Evolutionary conservation across 2,797 vertebrate species (phyloP).

Genomic region (Oreochromis grahami): DNA sequence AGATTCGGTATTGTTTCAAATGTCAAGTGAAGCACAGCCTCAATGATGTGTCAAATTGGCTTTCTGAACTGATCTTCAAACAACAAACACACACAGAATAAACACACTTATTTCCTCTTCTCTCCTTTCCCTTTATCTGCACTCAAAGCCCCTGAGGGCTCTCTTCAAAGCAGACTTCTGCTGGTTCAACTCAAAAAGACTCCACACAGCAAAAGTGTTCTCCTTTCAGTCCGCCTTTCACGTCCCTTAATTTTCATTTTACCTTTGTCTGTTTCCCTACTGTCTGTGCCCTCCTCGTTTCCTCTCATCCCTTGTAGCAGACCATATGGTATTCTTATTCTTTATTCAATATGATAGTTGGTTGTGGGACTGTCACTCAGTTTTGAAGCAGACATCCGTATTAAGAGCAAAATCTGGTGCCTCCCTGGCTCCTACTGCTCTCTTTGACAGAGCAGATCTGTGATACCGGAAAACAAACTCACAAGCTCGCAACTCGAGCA

Average conservation of each 20-base stretch:
- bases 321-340: constrained; percentile 41
- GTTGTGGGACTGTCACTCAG: neutral
- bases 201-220: neutral
- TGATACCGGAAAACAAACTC: constrained; percentile 38
- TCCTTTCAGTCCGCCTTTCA: neutral
- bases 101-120: constrained; percentile 3
- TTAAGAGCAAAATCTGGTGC: constrained; percentile 37
- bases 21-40: constrained; percentile 32
- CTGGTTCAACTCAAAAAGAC: constrained; percentile 13
- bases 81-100: constrained; percentile 35
- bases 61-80: constrained; percentile 35
- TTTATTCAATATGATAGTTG: constrained; percentile 3
- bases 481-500: constrained; percentile 44
- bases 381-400: constrained; percentile 22
- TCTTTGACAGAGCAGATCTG: constrained; percentile 33
- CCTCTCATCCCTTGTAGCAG: constrained; percentile 10
- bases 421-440: constrained; percentile 36
- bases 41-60: constrained; percentile 22
- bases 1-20: constrained; percentile 19
- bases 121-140: constrained; percentile 25
- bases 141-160: constrained; percentile 2
- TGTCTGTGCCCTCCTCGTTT: constrained; percentile 4
- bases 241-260: constrained; percentile 17
- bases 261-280: neutral
- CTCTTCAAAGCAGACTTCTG: constrained; percentile 20